These are phyloP conservation scores for Agriotes lineatus DNA, from an alignment of 2,888 invertebrate genomes.

Conservation along the genomic window DNA sequence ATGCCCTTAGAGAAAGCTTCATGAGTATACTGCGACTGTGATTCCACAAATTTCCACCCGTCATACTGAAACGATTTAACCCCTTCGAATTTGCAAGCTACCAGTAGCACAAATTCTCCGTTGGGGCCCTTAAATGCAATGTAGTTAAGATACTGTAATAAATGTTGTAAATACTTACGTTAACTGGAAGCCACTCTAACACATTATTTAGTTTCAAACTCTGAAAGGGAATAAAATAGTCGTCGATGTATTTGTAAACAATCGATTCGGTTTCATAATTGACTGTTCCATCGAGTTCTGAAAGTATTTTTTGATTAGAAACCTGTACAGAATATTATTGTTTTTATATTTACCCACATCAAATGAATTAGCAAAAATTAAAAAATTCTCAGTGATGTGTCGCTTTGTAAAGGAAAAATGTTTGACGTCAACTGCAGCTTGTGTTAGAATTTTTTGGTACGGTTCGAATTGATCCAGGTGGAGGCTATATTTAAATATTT, in stretches of 20 bases:
- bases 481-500: conserved; percentile 65
- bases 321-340: no score
- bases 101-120: conserved; percentile 68
- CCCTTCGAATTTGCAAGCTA: conserved; percentile 65
- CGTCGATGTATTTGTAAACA: conserved; percentile 70
- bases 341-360: conserved; percentile 50
- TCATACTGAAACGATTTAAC: conserved; percentile 70
- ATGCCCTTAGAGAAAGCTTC: conserved; percentile 64
- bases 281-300: conserved; percentile 49
- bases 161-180: no score
- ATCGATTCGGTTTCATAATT: conserved; percentile 64
- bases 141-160: no score
- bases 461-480: conserved; percentile 63
- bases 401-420: conserved; percentile 66
- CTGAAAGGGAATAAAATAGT: conserved; percentile 74
- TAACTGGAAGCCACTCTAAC: conserved; percentile 67
- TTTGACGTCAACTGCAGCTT: conserved; percentile 68
- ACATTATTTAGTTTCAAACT: conserved; percentile 65
- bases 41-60: conserved; percentile 72
- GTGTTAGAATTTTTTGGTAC: conserved; percentile 69
- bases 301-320: no score
- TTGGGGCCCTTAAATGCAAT: conserved; percentile 57
- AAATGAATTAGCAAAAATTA: conserved; percentile 68
- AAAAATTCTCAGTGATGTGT: conserved; percentile 66
- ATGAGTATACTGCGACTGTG: conserved; percentile 61